phyloP scores from a whole-genome alignment of 2,113 vertebrate genomes.

The Martes martes region DNA sequence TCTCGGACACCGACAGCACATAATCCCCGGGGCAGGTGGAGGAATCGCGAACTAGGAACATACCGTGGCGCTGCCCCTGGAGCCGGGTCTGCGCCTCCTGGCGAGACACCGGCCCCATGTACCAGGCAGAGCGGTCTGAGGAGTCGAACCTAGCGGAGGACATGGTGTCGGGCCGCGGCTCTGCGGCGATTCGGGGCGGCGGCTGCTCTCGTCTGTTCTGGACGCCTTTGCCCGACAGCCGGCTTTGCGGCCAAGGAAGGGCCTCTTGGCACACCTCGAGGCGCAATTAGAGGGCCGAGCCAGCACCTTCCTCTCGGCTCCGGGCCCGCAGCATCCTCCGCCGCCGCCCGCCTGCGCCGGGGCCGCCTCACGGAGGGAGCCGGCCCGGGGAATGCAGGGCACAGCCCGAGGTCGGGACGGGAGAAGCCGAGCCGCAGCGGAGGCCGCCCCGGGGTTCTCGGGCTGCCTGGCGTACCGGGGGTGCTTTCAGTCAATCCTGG shows the following conservation, averaged over 20 bases:
- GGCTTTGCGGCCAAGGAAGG: neutral
- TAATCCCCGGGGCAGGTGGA: slow-evolving; percentile 98
- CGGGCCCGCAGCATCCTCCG: slow-evolving; percentile 65
- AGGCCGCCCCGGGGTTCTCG: slow-evolving; percentile 40
- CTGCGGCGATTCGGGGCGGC: neutral
- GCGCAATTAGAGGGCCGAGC: slow-evolving; percentile 4
- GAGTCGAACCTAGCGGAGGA: slow-evolving; percentile 96
- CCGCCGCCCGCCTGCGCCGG: slow-evolving; percentile 49
- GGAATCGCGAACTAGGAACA: slow-evolving; percentile 97
- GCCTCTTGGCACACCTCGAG: slow-evolving; percentile 23
- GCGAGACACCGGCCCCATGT: slow-evolving; percentile 94
- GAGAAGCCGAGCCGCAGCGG: neutral
- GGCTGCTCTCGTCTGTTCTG: slow-evolving; percentile 16
- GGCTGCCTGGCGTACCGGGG: neutral
- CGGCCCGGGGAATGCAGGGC: neutral
- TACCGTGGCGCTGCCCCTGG: slow-evolving; percentile 95
- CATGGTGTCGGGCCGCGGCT: slow-evolving; percentile 54
- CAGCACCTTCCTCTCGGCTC: slow-evolving; percentile 39
- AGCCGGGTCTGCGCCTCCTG: slow-evolving; percentile 94
- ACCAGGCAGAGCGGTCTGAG: slow-evolving; percentile 94
- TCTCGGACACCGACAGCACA: slow-evolving; percentile 97
- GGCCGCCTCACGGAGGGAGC: neutral
- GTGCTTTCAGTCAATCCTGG: neutral
- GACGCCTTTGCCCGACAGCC: neutral
- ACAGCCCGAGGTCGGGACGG: neutral